Evolutionary conservation across 2,888 invertebrate genomes (phyloP), one percentile per base, ranked within the genome.

Genomic region (Ctena decussata): DNA sequence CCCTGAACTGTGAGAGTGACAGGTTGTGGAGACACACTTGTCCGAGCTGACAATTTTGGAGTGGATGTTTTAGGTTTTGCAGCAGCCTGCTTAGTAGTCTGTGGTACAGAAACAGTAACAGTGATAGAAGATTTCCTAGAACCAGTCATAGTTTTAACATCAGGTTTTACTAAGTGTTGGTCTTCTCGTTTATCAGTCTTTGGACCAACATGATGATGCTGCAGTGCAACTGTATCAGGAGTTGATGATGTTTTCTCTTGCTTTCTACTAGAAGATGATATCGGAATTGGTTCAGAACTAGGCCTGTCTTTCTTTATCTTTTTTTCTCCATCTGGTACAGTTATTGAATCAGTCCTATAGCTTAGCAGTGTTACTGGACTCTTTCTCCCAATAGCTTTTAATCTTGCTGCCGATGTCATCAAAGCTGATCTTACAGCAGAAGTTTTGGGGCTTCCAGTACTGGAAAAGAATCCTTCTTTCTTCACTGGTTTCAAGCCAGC

Each of bases 321-420:
- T 27, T 60, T 69, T 27, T 76, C 77, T 18, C 85, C 74, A 30
- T 82, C 83, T 57, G 86, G 85, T 65, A 89, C 85, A 30, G 75
- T 77, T 15, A 89, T 89, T 30, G 89, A 85, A 41, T 78, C 75
- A 15, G 89, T 83, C 41, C 85, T 84, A 69, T 89, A 89, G 41
- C 89, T 89, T 2, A 89, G 37, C 21, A 89, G 49, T 15, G 78
- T 84, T 0, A 89, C 89, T 6, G 89, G 89, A 81, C 79, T 89
- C 37, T 80, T 80, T 30, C 72, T 77, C 37, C 89, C 83, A 24
- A 86, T 79, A 65, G 89, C 70, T 69, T 86, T 89, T n/a, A 89
- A 41, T 60, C 85, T 89, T 1, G 89, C 89, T 60, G 89, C 89
- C 30, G 89, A 89, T 27, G 89, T 73, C 57, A 86, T 53, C 30